Base-by-base conservation (phyloP, 2,888 invertebrate genomes). In the Meliscaeva auricollis region DNA sequence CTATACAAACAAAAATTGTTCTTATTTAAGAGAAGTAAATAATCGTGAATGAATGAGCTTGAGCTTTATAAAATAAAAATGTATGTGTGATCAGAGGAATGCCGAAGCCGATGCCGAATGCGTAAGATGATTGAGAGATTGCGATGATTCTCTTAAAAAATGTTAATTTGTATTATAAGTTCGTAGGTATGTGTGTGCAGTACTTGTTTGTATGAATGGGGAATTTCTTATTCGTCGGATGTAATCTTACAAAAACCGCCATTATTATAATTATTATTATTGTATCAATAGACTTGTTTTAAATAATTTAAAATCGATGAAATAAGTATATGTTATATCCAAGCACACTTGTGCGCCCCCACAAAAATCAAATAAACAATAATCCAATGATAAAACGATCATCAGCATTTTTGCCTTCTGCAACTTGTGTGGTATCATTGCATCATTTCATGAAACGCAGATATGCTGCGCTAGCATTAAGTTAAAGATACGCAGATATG, bases 211-310 rank as follows among this genome's bases (percentile, higher is more conserved):
- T 69, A 15, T 77, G 17, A 32, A 30, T 74, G 35, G 70, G 50
- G 80, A 46, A 8, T 54, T 68, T 84, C 66, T 58, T 22, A 26
- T 44, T 15, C 22, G 50, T 56, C 84, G 70, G 70, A 80, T 80
- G 75, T 75, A 75, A 84, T 84, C 84, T 84, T 66, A 3, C 54
- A 70, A 48, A 66, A 75, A 74, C 41, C 84, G 80, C 84, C 84
- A 84, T 84, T 84, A 80, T 54, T 3, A 20, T 58, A n/a, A n/a
- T n/a, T n/a, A n/a, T n/a, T n/a, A n/a, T n/a, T n/a, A n/a, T n/a
- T n/a, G n/a, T 13, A 17, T 17, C 17, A 26, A 15, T 15, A 2
- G 5, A 50, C 13, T 50, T 50, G 17, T 4, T 48, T 48, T 20
- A 11, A 20, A 5, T 22, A 50, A 13, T 50, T 50, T 22, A n/a